Conservation (phyloP, 2,888 invertebrate species). For the Drosophila gaucha region DNA sequence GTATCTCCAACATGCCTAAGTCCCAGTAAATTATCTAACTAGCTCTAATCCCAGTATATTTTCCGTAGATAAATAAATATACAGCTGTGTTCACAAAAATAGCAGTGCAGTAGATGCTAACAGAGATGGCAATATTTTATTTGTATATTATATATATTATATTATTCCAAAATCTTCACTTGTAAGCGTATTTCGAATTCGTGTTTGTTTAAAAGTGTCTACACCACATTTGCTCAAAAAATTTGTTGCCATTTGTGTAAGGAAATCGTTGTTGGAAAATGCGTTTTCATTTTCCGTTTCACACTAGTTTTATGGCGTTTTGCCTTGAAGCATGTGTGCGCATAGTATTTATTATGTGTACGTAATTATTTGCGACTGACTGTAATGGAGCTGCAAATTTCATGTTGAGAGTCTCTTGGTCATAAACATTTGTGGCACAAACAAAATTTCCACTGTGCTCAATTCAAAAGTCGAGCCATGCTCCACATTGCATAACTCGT, state of each 20-base stretch:
- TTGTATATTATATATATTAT: too few relatives aligned
- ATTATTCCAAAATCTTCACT: neutral
- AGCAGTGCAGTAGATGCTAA: too few relatives aligned
- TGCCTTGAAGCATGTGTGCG: constrained; percentile 19
- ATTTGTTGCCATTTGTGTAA: constrained; percentile 25
- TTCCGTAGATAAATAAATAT: too few relatives aligned
- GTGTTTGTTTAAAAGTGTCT: neutral
- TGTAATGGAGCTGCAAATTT: constrained; percentile 45
- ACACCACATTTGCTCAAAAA: constrained; percentile 15
- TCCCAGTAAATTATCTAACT: too few relatives aligned
- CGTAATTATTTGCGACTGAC: constrained; percentile 21
- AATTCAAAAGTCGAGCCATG: constrained; percentile 21
- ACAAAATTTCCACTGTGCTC: constrained; percentile 28
- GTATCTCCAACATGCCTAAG: too few relatives aligned
- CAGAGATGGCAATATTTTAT: too few relatives aligned
- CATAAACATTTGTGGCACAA: constrained; percentile 41
- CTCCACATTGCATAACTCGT: constrained; percentile 60
- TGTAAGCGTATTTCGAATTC: constrained; percentile 35
- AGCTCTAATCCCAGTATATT: too few relatives aligned
- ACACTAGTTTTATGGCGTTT: constrained; percentile 49
- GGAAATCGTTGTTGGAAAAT: constrained; percentile 50
- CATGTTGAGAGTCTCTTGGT: constrained; percentile 27
- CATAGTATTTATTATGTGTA: constrained; percentile 1
- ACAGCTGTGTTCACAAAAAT: too few relatives aligned
- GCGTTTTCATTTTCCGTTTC: constrained; percentile 51